Conservation (phyloP, 1,140 invertebrate genomes). For the Calliopsis andreniformis region DNA sequence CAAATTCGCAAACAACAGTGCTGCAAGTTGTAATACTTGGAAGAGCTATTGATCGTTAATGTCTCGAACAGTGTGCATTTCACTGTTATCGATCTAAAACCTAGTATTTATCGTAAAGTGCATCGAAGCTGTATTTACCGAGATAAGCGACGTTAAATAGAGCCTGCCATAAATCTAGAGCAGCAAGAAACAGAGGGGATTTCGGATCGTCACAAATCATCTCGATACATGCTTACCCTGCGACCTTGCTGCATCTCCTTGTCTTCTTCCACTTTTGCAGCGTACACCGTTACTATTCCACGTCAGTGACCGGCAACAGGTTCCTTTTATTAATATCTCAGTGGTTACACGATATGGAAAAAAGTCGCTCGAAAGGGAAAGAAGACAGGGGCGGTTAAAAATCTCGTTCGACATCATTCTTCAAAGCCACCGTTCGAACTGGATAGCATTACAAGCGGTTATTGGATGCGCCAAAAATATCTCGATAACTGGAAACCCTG, state of each 20-base stretch:
- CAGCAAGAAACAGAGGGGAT: neutral
- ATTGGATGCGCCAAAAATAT: neutral
- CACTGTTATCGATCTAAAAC: neutral
- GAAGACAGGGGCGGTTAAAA: neutral
- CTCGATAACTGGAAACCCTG: too few relatives aligned
- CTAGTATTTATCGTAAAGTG: neutral
- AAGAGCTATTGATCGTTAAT: too few relatives aligned
- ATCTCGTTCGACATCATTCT: neutral
- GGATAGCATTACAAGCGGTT: neutral
- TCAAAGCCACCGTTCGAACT: neutral
- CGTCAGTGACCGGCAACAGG: slow-evolving; percentile 13
- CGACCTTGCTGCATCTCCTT: neutral
- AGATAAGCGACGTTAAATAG: neutral
- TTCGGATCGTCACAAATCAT: slow-evolving; percentile 16
- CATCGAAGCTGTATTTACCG: neutral
- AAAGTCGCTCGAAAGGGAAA: neutral
- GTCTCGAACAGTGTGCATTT: neutral
- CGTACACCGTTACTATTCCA: slow-evolving; percentile 10
- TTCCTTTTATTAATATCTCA: slow-evolving; percentile 34
- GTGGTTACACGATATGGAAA: slow-evolving; percentile 8
- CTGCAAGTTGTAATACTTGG: too few relatives aligned
- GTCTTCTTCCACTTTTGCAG: neutral
- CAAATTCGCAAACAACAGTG: too few relatives aligned
- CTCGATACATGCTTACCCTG: too few relatives aligned
- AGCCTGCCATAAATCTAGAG: slow-evolving; percentile 1